Evolutionary conservation across 2,113 vertebrate species (phyloP), one percentile per base, ranked within the genome.

Genomic region (Zosterops borbonicus): DNA sequence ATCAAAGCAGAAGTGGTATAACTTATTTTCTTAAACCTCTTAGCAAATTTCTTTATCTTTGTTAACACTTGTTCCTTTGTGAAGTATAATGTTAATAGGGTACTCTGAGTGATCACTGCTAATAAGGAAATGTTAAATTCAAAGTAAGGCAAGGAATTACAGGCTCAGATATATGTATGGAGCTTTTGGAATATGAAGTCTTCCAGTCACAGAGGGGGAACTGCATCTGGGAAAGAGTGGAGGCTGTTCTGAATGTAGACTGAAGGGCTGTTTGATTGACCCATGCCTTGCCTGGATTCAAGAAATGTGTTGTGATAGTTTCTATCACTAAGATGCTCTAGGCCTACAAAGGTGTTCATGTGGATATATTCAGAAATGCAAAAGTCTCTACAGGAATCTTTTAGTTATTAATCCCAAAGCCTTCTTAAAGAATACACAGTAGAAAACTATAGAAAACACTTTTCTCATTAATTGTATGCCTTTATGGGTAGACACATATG

Each of bases 271-370:
- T 46, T 55, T 41, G 68, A n/a, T 18, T 83, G n/a, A 20, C 47
- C 29, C 8, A 1, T 15, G 64, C 11, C 15, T 23, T 53, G 33
- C 7, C 23, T 62, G 19, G 46, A 14, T 53, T 12, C 1, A 15
- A 55, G 25, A 14, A 14, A 9, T 8, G 14, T 0, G 0, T 52
- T 31, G 6, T 71, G 46, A 46, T 7, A 55, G 14, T 8, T 88
- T 29, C 14, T 41, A 22, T 17, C 42, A 77, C 13, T 46, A 50
- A 80, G 24, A 50, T 46, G 13, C 23, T 80, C 22, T 25, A 55
- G 19, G 20, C 9, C 25, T n/a, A 27, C 6, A 20, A 50, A 78
- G 0, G 0, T 42, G 6, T 31, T 56, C 55, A 42, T 6, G 19
- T 64, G 27, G 29, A 56, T 73, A 12, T 23, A 12, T 14, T 73